Evolutionary conservation across 2,797 vertebrate species (phyloP).

Genomic region (Petrocephalus sullivani): DNA sequence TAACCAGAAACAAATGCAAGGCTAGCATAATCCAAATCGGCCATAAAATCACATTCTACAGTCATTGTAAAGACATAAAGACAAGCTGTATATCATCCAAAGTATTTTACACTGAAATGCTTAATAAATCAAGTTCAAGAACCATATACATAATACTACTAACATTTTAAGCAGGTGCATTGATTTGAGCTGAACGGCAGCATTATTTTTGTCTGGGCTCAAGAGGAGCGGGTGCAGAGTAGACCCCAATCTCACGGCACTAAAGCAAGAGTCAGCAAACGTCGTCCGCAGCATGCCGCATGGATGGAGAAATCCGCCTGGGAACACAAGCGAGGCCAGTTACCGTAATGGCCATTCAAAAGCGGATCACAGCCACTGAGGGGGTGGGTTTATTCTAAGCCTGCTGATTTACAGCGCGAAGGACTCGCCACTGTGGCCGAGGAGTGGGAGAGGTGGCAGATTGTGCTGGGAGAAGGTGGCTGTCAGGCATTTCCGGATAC

Average conservation of each 20-base stretch:
- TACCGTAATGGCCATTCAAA: background rate
- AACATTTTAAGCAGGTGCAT: background rate
- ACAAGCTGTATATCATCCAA: background rate
- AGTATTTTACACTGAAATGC: background rate
- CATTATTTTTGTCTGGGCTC: background rate
- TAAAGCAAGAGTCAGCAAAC: background rate
- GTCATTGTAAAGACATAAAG: background rate
- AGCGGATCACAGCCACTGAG: background rate
- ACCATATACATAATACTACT: background rate
- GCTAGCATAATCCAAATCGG: background rate
- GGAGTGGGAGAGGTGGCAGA: background rate
- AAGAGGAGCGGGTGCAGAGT: background rate
- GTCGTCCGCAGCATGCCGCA: background rate
- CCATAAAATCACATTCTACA: background rate
- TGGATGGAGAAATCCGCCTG: background rate
- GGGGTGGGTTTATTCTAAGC: background rate
- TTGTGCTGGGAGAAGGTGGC: background rate
- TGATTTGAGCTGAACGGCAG: background rate
- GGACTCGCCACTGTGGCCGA: background rate
- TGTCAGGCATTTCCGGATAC: background rate
- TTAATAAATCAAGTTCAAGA: background rate
- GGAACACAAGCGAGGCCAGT: background rate
- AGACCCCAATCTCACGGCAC: background rate
- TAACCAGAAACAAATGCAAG: background rate
- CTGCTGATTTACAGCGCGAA: background rate